These are phyloP conservation scores for Gambusia affinis DNA, from an alignment of 2,113 vertebrate species.

Conservation along the genomic window DNA sequence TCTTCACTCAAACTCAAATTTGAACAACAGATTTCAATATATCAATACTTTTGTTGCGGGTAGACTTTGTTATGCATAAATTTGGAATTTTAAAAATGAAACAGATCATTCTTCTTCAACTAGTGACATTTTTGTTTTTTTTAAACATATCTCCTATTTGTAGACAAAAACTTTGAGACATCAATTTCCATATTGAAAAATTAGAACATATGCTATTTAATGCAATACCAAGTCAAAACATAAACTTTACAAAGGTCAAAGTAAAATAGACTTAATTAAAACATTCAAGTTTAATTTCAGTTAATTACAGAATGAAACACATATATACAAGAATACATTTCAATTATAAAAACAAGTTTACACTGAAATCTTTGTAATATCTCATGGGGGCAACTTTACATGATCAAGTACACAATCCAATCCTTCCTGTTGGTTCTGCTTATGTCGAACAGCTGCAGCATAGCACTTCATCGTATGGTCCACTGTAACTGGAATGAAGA, in stretches of 20 bases:
- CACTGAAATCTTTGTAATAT: conserved; percentile 52
- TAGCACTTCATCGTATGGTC: conserved; percentile 76
- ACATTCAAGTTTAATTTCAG: conserved; percentile 74
- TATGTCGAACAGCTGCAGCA: conserved; percentile 78
- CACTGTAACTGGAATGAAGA: conserved; percentile 77
- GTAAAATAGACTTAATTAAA: not conserved
- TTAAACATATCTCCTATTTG: no score
- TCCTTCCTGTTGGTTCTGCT: not conserved
- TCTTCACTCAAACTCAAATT: no score
- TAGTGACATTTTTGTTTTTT: no score
- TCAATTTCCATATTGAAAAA: not conserved
- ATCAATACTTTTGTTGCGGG: no score
- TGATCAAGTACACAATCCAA: conserved; percentile 32
- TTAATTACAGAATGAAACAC: conserved; percentile 47
- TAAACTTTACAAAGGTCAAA: not conserved
- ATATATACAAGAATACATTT: conserved; percentile 56
- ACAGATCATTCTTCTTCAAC: no score
- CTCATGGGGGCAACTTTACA: conserved; percentile 22
- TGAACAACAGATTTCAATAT: no score
- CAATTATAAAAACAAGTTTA: conserved; percentile 44
- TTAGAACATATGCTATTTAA: not conserved
- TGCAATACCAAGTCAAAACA: not conserved
- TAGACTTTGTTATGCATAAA: no score
- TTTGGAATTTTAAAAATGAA: no score
- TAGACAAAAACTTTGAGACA: no score